Base-by-base conservation (phyloP, 1,140 invertebrate genomes). In the Leucophenga varia region DNA sequence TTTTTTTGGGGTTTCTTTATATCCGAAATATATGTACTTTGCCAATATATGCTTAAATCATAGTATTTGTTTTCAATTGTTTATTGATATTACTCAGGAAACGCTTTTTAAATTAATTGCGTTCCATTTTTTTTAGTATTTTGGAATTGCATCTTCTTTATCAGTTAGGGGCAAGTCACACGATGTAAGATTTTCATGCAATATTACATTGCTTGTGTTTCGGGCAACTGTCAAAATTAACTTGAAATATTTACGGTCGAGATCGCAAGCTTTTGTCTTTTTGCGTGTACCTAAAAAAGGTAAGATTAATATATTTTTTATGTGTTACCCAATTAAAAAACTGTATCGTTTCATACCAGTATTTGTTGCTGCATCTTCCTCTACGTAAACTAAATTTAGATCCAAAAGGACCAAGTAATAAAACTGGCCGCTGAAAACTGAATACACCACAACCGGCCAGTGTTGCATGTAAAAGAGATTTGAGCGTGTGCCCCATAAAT, bases 401-500 rank as follows among this genome's bases (percentile, higher is more conserved):
- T 89, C 84, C 37, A 96, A 80, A 65, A 96, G 89, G n/a, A 97
- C 72, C 3, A 97, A 99, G 79, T 38, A 98, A 89, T 9, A 98
- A 76, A 50, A 98, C 76, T 12, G 94, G 94, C 49, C 94, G 79
- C 61, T 95, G 92, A 76, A 96, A 95, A 77, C 89, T 94, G 61
- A 81, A 83, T 53, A 80, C 85, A 43, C 88, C 88, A 35, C 80
- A 82, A 25, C 80, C 82, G 3, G 82, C 76, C 60, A 87, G 83
- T 10, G 86, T 80, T 31, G 83, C 80, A 84, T 82, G 54, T 90
- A 85, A 70, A 98, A 98, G 30, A 98, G 80, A 79, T 92, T 96
- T 76, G 96, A 97, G 74, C 94, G 82, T 1, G 93, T 85, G 78
- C 98, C 95, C 79, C 93, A 87, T 9, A 98, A 78, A 80, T 97